Evolutionary conservation across 1,140 invertebrate genomes (phyloP).

Genomic region (Dinothrombium tinctorium): DNA sequence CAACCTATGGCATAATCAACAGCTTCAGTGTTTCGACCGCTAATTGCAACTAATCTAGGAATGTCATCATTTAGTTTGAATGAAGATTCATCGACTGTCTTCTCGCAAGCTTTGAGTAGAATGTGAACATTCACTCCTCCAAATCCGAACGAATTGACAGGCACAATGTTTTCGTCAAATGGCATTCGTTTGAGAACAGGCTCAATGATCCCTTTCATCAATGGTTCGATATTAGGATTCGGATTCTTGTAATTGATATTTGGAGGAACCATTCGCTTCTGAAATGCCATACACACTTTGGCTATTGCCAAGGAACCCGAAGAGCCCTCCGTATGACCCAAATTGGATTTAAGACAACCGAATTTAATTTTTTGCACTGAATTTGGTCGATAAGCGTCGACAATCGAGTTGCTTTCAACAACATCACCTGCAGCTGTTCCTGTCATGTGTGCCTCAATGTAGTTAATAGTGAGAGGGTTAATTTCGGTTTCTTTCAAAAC

Average conservation of each 20-base stretch:
- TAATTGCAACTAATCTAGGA: conserved; percentile 5
- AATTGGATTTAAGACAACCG: conserved; percentile 90
- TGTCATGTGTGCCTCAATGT: conserved; percentile 26
- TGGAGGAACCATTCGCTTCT: conserved; percentile 24
- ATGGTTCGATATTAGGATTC: conserved; percentile 28
- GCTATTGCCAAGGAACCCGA: conserved; percentile 35
- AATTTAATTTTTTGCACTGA: conserved; percentile 43
- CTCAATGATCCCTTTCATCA: conserved; percentile 53
- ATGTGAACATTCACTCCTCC: conserved; percentile 20
- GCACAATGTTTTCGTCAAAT: conserved; percentile 61
- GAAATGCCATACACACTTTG: conserved; percentile 27
- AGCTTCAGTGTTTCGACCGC: conserved; percentile 16
- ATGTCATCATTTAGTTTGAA: conserved; percentile 4
- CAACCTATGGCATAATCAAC: conserved; percentile 22
- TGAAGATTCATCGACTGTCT: conserved; percentile 1
- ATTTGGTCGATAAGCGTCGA: conserved; percentile 51
- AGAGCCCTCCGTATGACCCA: conserved; percentile 87
- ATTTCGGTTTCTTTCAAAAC: conserved; percentile 20
- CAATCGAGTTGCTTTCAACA: conserved; percentile 80
- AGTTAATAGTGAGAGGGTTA: conserved; percentile 19
- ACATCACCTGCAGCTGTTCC: conserved; percentile 61
- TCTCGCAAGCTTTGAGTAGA: conserved; percentile 38
- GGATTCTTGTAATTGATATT: conserved; percentile 30
- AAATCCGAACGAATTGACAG: conserved; percentile 28
- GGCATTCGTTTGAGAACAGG: conserved; percentile 22